These are phyloP conservation scores for Catharus minimus DNA, from an alignment of 2,113 vertebrate genomes.

Conservation along the genomic window DNA sequence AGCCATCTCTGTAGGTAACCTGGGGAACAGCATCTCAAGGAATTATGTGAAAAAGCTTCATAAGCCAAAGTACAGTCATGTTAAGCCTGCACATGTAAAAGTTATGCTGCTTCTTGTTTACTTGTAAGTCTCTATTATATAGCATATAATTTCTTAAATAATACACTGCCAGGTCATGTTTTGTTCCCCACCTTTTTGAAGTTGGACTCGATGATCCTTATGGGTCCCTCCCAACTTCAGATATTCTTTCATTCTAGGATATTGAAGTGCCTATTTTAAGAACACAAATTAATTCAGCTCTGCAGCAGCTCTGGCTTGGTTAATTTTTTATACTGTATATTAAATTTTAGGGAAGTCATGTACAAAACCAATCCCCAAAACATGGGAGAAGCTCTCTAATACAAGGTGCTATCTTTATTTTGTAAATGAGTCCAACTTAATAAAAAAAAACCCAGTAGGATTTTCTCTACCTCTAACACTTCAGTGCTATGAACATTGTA, in stretches of 20 bases:
- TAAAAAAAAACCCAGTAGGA: neutral
- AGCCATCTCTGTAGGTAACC: neutral
- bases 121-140: neutral
- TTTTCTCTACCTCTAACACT: neutral
- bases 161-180: fast-evolving
- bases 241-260: neutral
- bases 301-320: neutral
- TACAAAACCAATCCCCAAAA: neutral
- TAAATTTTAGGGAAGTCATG: neutral
- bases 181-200: neutral
- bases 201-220: neutral
- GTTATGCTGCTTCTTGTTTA: neutral
- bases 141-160: neutral
- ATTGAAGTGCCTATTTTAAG: neutral
- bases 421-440: fast-evolving
- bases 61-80: neutral
- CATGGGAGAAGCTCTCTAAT: neutral
- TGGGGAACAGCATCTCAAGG: neutral
- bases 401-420: neutral
- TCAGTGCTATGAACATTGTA: neutral
- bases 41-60: neutral
- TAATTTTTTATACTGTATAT: neutral
- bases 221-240: neutral
- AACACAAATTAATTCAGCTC: neutral
- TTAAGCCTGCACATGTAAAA: neutral